Conservation (phyloP, 2,888 invertebrate genomes). For the Tubulanus polymorphus region DNA sequence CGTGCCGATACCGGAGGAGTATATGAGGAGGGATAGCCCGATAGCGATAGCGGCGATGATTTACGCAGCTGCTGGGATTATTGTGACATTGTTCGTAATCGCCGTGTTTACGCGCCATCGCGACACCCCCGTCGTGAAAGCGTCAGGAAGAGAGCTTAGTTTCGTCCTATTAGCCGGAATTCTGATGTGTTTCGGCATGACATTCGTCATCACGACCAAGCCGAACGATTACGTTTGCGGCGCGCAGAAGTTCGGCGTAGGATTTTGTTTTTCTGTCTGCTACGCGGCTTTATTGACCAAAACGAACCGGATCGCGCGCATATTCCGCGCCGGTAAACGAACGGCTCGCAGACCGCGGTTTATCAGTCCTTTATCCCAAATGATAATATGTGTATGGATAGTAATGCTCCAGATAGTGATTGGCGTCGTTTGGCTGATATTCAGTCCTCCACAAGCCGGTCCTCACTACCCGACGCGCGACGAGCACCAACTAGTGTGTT, state of each 20-base stretch:
- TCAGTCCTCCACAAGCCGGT: slow-evolving; percentile 83
- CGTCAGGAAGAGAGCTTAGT: slow-evolving; percentile 54
- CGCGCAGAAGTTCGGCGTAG: slow-evolving; percentile 51
- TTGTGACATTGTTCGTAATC: slow-evolving; percentile 45
- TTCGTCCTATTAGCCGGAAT: slow-evolving; percentile 52
- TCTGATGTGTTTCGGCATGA: slow-evolving; percentile 49
- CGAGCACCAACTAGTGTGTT: slow-evolving; percentile 86
- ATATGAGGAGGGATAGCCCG: slow-evolving; percentile 64
- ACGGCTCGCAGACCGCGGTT: slow-evolving; percentile 53
- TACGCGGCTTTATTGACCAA: slow-evolving; percentile 55
- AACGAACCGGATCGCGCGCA: slow-evolving; percentile 53
- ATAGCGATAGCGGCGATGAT: slow-evolving; percentile 93
- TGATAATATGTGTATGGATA: slow-evolving; percentile 52
- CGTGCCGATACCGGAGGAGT: slow-evolving; percentile 56
- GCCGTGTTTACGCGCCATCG: slow-evolving; percentile 49
- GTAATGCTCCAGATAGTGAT: slow-evolving; percentile 61
- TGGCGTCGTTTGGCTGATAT: slow-evolving; percentile 87
- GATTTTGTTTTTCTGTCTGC: slow-evolving; percentile 52
- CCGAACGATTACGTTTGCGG: slow-evolving; percentile 51
- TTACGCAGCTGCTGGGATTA: slow-evolving; percentile 51
- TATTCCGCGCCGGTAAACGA: slow-evolving; percentile 52
- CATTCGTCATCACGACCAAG: slow-evolving; percentile 50
- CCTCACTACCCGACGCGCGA: slow-evolving; percentile 87
- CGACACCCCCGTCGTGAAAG: slow-evolving; percentile 54
- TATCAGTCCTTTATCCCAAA: slow-evolving; percentile 55